phyloP scores from a whole-genome alignment of 2,113 vertebrate genomes.

The Lamprotornis superbus region DNA sequence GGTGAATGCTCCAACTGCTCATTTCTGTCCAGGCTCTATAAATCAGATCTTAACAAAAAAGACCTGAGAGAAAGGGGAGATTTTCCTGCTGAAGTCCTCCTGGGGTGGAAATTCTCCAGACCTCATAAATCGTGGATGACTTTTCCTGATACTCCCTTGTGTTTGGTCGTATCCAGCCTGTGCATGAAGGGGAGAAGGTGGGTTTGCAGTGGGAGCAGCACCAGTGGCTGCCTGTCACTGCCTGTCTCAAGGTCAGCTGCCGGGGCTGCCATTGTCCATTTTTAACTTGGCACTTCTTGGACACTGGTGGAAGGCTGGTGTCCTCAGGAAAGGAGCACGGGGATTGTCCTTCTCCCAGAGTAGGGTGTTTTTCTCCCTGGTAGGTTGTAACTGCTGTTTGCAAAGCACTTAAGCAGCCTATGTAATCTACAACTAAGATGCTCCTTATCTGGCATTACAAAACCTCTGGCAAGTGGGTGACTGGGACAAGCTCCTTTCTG shows the following conservation, averaged over 20 bases:
- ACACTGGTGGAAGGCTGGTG: rapidly evolving
- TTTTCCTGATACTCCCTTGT: neutral
- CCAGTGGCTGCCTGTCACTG: neutral
- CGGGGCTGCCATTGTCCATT: rapidly evolving
- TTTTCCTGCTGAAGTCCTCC: neutral
- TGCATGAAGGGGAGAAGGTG: neutral
- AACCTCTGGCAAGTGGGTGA: rapidly evolving
- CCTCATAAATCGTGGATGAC: neutral
- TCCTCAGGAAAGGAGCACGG: neutral
- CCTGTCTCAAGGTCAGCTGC: neutral
- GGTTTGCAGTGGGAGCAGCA: neutral
- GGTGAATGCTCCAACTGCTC: neutral
- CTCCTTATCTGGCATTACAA: conserved; percentile 45
- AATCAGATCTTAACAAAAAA: neutral
- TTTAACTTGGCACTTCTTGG: neutral
- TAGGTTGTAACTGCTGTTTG: conserved; percentile 57
- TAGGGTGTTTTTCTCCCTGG: neutral
- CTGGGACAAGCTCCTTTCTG: neutral
- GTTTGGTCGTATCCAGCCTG: neutral
- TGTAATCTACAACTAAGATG: conserved; percentile 53
- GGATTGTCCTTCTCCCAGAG: neutral
- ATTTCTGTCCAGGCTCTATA: neutral
- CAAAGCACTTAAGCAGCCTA: conserved; percentile 52
- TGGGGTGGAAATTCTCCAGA: neutral
- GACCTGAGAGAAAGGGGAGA: neutral